A percentile compares a stretch with the other conserved stretches of the same genome.
These are phyloP conservation scores for Sipha maydis DNA, from an alignment of 2,888 invertebrate species.

Conservation along the genomic window DNA sequence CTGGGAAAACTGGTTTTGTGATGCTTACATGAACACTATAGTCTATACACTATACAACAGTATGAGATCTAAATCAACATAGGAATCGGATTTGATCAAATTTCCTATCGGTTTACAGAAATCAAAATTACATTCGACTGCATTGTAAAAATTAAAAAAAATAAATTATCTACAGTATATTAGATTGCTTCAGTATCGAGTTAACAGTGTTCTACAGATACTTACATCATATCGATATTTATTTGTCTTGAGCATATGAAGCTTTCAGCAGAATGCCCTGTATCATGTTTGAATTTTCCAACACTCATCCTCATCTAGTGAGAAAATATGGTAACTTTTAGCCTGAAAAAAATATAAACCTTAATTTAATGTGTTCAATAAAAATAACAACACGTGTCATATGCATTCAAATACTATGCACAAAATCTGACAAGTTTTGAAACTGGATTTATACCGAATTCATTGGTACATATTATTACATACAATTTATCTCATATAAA, in stretches of 20 bases:
- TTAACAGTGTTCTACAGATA: background rate
- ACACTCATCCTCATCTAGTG: background rate
- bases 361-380: background rate
- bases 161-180: background rate
- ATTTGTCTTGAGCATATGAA: background rate
- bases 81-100: constrained; percentile 19
- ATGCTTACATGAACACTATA: constrained; percentile 1
- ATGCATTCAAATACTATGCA: background rate
- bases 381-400: background rate
- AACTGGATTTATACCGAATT: background rate
- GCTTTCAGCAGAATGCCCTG: background rate
- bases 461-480: background rate
- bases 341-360: constrained; percentile 7
- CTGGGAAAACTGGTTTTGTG: constrained; percentile 36
- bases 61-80: background rate
- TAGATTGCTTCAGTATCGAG: background rate
- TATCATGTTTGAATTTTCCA: background rate
- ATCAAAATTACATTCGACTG: background rate
- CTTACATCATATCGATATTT: background rate
- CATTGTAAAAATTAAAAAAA: background rate
- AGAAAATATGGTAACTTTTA: background rate
- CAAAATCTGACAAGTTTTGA: constrained; percentile 22
- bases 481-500: background rate
- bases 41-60: background rate
- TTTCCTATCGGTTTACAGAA: background rate